These are phyloP conservation scores for Otus sunia DNA, from an alignment of 2,113 vertebrate species.

Conservation along the genomic window DNA sequence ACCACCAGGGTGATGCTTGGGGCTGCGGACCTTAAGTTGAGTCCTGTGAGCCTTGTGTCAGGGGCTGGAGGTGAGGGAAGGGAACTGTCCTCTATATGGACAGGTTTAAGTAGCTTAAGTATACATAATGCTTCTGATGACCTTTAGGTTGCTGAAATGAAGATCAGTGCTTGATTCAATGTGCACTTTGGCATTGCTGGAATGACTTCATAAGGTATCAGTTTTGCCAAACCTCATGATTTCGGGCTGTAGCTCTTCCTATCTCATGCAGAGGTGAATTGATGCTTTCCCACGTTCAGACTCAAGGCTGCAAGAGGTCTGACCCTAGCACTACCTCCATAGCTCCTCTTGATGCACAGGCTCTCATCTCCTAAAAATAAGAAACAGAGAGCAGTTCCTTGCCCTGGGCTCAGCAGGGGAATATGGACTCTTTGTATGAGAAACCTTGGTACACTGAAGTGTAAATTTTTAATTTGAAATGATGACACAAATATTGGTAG, in stretches of 20 bases:
- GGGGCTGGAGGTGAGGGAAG: neutral
- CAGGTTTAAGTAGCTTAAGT: neutral
- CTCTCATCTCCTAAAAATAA: neutral
- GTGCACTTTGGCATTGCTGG: neutral
- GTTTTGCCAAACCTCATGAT: neutral
- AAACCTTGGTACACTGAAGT: neutral
- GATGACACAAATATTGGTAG: neutral
- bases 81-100: neutral
- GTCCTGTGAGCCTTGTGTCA: neutral
- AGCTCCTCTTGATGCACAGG: neutral
- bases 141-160: neutral
- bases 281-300: neutral
- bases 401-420: rapidly evolving
- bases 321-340: neutral
- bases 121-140: neutral
- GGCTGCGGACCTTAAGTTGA: neutral
- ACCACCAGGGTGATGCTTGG: neutral
- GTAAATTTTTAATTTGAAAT: neutral
- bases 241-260: neutral
- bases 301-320: neutral
- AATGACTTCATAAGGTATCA: neutral
- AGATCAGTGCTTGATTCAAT: neutral
- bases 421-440: neutral
- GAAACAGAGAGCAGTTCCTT: neutral
- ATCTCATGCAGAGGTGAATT: neutral